Conservation (phyloP, 2,113 vertebrate genomes). For the Bungarus multicinctus region DNA sequence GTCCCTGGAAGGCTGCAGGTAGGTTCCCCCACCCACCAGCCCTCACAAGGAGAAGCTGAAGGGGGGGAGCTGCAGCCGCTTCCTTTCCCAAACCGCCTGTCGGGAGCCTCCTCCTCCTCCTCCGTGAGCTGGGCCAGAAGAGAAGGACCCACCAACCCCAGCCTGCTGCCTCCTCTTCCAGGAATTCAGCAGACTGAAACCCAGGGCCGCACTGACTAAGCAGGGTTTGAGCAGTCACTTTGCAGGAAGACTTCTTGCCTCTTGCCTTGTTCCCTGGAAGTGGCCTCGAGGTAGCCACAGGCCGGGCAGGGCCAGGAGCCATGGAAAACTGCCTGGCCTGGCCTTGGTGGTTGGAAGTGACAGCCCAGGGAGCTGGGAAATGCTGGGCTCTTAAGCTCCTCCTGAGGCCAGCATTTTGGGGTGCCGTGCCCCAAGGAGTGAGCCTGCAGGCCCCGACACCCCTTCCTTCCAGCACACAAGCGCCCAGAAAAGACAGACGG, state of each 20-base stretch:
- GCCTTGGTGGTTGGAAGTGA: not conserved
- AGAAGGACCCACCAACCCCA: not conserved
- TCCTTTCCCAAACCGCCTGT: not conserved
- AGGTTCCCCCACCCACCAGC: not conserved
- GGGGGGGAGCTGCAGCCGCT: not conserved
- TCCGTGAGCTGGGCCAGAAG: not conserved
- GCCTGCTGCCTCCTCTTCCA: not conserved
- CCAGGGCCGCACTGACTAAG: not conserved
- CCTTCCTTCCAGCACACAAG: not conserved
- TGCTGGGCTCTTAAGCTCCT: not conserved
- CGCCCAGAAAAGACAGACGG: not conserved
- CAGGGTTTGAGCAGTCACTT: not conserved
- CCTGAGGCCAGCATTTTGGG: not conserved
- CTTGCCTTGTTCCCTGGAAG: not conserved
- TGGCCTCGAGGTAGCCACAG: not conserved
- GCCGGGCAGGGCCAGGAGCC: not conserved
- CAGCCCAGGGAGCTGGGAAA: not conserved
- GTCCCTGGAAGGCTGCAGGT: not conserved
- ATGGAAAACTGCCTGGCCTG: too few relatives aligned
- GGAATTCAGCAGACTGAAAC: not conserved
- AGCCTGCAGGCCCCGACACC: not conserved
- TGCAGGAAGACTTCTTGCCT: not conserved
- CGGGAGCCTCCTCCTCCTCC: not conserved
- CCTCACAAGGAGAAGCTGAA: not conserved
- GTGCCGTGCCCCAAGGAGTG: not conserved